Evolutionary conservation across 1,140 invertebrate genomes (phyloP), one percentile per base, ranked within the genome.

Genomic region (Drosophila oshimai): DNA sequence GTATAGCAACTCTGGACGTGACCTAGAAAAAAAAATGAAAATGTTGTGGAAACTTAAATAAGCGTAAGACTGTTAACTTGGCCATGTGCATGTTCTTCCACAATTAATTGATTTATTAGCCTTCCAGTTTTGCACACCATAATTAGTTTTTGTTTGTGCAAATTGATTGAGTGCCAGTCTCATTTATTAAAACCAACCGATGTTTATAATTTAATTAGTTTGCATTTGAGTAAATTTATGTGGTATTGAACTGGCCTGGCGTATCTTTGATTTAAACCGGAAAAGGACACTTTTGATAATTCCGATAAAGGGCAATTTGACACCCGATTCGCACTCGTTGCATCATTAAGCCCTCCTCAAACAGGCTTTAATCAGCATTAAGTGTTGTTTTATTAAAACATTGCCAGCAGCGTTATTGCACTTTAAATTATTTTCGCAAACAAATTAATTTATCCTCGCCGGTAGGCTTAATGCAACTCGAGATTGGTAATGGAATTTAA

Each of bases 31-130:
- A 71, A 61, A 47, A 29, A 41, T n/a, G n/a, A n/a, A n/a, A n/a
- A n/a, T n/a, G 34, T 45, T 55, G 4, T 22, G 44, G 33, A 42
- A 55, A 51, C 70, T 46, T 36, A 49, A 67, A 57, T 53, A 45
- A 58, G 26, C 28, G 34, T 6, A 53, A 12, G 31, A 36, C 50
- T 5, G 34, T 31, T 47, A 6, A 33, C 18, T 28, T 24, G 46
- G 57, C 51, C 77, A 61, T 71, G 72, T 62, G 78, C 49, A 36
- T 60, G 51, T 55, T 39, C 20, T 46, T 12, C 26, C 17, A 31
- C 13, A 81, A 73, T 77, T 24, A 83, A 83, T 83, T 83, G 78
- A 83, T 83, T 84, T 81, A 83, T 81, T 62, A 51, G 67, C 51
- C 68, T 72, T 81, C 60, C 55, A 74, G 74, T 74, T 73, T 83